phyloP scores from a whole-genome alignment of 2,113 vertebrate genomes.

The Paramormyrops kingsleyae region DNA sequence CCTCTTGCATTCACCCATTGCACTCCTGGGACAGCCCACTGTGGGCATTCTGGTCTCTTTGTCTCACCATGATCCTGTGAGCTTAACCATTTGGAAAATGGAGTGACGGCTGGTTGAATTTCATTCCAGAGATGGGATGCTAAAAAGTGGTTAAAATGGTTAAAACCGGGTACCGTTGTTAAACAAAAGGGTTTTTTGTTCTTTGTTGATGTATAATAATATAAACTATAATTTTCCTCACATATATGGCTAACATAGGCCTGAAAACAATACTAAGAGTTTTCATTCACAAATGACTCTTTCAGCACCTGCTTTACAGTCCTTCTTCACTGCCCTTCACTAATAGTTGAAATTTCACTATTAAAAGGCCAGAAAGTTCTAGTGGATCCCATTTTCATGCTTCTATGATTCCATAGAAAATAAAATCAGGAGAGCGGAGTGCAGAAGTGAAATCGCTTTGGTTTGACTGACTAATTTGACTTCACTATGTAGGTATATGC shows the following conservation, averaged over 20 bases:
- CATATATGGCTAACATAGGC: background rate
- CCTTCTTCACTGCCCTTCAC: background rate
- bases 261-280: background rate
- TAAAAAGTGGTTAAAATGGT: background rate
- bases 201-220: background rate
- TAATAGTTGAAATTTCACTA: background rate
- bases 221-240: background rate
- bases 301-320: background rate
- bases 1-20: background rate
- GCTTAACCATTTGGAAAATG: background rate
- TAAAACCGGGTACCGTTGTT: background rate
- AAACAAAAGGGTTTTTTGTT: background rate
- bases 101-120: background rate
- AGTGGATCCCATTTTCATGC: background rate
- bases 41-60: background rate
- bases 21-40: background rate
- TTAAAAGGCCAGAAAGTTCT: background rate
- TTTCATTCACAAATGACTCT: background rate
- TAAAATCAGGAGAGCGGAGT: background rate
- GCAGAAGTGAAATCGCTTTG: background rate
- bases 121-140: background rate
- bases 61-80: background rate
- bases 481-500: conserved; percentile 6
- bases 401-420: background rate
- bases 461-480: conserved; percentile 1